Conservation (phyloP, 2,113 vertebrate species). For the Burhinus oedicnemus region DNA sequence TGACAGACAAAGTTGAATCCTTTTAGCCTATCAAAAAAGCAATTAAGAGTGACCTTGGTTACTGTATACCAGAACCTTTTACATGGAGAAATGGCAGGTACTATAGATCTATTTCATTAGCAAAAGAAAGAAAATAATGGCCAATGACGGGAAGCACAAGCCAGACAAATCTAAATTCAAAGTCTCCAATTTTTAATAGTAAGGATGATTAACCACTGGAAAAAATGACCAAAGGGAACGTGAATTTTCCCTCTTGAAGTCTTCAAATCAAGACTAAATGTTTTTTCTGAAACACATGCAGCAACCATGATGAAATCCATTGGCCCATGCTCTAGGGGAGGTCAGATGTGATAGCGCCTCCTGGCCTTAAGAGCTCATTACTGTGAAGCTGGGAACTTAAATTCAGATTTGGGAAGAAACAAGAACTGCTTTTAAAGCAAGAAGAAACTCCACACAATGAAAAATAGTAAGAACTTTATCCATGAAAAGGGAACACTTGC, state of each 20-base stretch:
- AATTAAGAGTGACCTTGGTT: not conserved
- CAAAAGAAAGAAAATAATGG: not conserved
- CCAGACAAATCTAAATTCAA: not conserved
- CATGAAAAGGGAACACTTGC: not conserved
- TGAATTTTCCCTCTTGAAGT: not conserved
- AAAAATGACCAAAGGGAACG: not conserved
- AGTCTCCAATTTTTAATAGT: not conserved
- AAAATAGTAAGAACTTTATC: not conserved
- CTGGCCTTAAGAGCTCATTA: not conserved
- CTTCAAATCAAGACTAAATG: not conserved
- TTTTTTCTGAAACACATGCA: not conserved
- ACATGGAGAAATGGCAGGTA: rapidly evolving
- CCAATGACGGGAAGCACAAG: not conserved
- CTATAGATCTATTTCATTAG: not conserved
- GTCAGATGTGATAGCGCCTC: not conserved
- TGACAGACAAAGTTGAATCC: not conserved
- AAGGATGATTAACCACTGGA: slow-evolving; percentile 43
- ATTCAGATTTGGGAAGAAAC: not conserved
- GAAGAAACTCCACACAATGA: not conserved
- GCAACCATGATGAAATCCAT: not conserved
- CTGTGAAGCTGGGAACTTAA: not conserved
- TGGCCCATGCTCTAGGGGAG: not conserved
- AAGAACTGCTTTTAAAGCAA: not conserved
- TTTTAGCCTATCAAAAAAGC: not conserved
- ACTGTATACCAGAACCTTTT: not conserved